phyloP scores from a whole-genome alignment of 2,888 invertebrate genomes.

The Hipparchia semele region DNA sequence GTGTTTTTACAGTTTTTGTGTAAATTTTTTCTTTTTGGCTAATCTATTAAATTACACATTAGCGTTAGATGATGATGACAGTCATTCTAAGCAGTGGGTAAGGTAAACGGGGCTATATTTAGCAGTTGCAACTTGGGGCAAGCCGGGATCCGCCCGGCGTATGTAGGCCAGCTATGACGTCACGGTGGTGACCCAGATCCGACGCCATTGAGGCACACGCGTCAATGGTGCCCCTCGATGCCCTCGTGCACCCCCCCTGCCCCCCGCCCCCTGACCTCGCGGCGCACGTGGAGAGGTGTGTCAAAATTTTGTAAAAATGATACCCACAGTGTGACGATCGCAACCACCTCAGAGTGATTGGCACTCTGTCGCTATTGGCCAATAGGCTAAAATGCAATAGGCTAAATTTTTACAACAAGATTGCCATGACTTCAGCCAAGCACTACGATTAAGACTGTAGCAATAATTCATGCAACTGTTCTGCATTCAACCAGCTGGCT shows the following conservation, averaged over 20 bases:
- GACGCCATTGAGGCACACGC: slow-evolving; percentile 79
- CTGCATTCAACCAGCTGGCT: too few relatives aligned
- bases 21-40: too few relatives aligned
- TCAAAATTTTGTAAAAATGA: slow-evolving; percentile 27
- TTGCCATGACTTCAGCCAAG: too few relatives aligned
- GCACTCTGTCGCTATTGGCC: too few relatives aligned
- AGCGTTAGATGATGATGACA: neutral
- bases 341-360: too few relatives aligned
- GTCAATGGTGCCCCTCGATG: slow-evolving; percentile 73
- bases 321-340: too few relatives aligned
- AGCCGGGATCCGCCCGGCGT: slow-evolving; percentile 69
- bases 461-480: too few relatives aligned
- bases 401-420: too few relatives aligned
- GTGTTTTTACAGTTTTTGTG: too few relatives aligned
- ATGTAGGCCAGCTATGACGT: slow-evolving; percentile 80
- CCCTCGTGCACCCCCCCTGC: slow-evolving; percentile 45
- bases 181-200: slow-evolving; percentile 75
- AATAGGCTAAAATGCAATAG: too few relatives aligned
- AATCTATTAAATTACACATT: too few relatives aligned
- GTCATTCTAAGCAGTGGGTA: slow-evolving; percentile 46
- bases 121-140: slow-evolving; percentile 63
- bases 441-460: too few relatives aligned
- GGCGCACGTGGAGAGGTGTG: slow-evolving; percentile 46
- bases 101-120: slow-evolving; percentile 54
- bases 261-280: slow-evolving; percentile 47